These are phyloP conservation scores for Hycleus cichorii DNA, from an alignment of 1,140 invertebrate species.

Conservation along the genomic window DNA sequence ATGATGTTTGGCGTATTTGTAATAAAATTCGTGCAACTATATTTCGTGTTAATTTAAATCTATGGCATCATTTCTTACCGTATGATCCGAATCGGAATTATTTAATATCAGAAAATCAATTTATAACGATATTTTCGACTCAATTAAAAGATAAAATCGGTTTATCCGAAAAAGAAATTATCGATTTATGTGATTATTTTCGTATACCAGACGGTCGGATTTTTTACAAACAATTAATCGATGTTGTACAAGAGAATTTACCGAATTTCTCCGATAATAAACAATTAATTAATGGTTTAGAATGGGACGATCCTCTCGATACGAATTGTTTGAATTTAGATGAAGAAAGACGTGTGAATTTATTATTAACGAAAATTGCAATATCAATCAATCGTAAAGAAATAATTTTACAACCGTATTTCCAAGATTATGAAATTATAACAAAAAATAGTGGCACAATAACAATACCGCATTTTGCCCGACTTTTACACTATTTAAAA, in stretches of 20 bases:
- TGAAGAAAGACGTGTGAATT: constrained; percentile 54
- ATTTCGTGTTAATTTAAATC: constrained; percentile 57
- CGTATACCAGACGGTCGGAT: constrained; percentile 62
- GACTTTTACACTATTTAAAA: constrained; percentile 58
- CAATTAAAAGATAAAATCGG: constrained; percentile 54
- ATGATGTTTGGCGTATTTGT: constrained; percentile 61
- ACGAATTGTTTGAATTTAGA: constrained; percentile 51
- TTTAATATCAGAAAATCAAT: constrained; percentile 64
- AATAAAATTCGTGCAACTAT: constrained; percentile 65
- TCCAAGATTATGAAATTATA: constrained; percentile 68
- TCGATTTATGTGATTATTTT: constrained; percentile 65
- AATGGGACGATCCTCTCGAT: constrained; percentile 55
- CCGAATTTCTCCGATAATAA: constrained; percentile 44
- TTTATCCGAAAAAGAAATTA: constrained; percentile 58
- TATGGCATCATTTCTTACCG: constrained; percentile 58
- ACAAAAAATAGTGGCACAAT: constrained; percentile 61
- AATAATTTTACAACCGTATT: constrained; percentile 57
- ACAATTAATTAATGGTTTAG: constrained; percentile 47
- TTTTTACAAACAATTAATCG: constrained; percentile 61
- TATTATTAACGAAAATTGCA: constrained; percentile 61
- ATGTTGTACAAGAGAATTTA: constrained; percentile 54
- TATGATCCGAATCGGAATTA: constrained; percentile 57
- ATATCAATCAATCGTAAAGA: constrained; percentile 46
- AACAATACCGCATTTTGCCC: constrained; percentile 61
- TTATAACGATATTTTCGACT: constrained; percentile 57